phyloP scores from a whole-genome alignment of 2,797 vertebrate genomes.

The Muscicapa comitata region DNA sequence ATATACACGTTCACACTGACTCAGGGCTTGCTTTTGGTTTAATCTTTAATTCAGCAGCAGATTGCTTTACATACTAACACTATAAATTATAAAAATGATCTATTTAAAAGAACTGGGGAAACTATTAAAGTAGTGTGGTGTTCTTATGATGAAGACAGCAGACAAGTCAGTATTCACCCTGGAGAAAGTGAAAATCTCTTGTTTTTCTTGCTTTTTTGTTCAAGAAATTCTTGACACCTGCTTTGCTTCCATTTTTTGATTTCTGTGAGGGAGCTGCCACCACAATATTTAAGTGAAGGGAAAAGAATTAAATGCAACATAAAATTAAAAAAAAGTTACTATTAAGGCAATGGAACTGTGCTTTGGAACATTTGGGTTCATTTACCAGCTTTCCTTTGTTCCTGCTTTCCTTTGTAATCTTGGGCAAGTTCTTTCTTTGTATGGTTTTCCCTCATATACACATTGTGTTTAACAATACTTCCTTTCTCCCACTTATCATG shows the following conservation, averaged over 20 bases:
- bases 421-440: background rate
- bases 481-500: background rate
- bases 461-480: background rate
- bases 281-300: background rate
- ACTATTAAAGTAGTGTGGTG: background rate
- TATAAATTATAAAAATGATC: background rate
- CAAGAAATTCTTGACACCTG: background rate
- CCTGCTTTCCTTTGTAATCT: background rate
- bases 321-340: background rate
- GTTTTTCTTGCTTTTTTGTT: background rate
- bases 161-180: background rate
- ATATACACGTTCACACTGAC: background rate
- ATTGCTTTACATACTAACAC: background rate
- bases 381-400: background rate
- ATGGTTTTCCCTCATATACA: background rate
- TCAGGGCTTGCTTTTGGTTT: background rate
- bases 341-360: background rate
- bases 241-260: background rate
- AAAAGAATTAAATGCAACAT: background rate
- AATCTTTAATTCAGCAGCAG: background rate
- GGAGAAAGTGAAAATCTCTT: background rate
- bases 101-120: background rate
- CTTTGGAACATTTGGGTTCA: background rate
- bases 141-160: background rate
- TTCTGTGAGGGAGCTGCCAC: background rate